Conservation (phyloP, 2,113 vertebrate genomes). For the Tetrao urogallus region DNA sequence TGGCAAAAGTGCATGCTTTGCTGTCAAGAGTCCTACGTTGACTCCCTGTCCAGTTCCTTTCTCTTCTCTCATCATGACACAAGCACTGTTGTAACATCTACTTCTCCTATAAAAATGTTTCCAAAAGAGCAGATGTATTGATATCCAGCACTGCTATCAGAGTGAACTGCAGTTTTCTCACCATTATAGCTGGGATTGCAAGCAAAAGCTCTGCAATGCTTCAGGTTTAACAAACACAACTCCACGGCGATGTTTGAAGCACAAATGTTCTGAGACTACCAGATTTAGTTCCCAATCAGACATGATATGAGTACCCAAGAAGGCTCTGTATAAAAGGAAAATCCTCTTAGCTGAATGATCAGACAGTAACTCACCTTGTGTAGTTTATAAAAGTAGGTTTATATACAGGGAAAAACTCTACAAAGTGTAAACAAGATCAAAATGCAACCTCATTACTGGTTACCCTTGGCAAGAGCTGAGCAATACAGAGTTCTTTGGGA, state of each 20-base stretch:
- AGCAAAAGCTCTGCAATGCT: neutral
- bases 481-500: neutral
- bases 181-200: neutral
- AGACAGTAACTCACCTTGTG: neutral
- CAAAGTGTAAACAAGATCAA: conserved; percentile 50
- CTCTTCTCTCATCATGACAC: neutral
- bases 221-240: neutral
- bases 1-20: fast-evolving
- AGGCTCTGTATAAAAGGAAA: neutral
- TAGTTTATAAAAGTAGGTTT: conserved; percentile 22
- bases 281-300: neutral
- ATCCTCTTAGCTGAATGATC: neutral
- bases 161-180: neutral
- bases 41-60: neutral
- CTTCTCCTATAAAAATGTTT: neutral
- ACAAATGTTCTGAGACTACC: neutral
- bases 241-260: neutral
- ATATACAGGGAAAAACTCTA: neutral
- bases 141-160: neutral
- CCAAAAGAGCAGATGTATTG: neutral
- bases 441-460: conserved; percentile 24
- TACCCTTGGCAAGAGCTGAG: conserved; percentile 16
- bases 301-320: neutral
- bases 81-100: neutral
- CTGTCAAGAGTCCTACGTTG: neutral